These are phyloP conservation scores for Calliphora vicina DNA, from an alignment of 1,140 invertebrate genomes.

Conservation along the genomic window DNA sequence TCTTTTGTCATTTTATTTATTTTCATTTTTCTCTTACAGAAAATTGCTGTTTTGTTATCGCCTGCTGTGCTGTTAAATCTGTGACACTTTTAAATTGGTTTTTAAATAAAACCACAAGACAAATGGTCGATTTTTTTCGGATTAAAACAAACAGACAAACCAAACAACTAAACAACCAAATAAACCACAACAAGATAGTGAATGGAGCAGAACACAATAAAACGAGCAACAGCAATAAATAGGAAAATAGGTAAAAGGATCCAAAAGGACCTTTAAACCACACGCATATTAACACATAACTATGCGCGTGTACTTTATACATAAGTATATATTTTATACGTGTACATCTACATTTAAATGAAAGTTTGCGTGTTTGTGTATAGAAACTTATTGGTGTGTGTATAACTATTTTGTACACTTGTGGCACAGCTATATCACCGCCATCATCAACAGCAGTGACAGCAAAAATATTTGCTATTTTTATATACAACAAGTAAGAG, in stretches of 20 bases:
- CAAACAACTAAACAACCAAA: not conserved
- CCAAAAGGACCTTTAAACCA: no score
- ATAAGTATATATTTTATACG: no score
- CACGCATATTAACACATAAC: no score
- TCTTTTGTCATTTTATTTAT: not conserved
- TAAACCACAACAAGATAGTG: not conserved
- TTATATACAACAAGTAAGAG: no score
- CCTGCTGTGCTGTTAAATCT: constrained; percentile 12
- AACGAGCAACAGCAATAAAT: no score
- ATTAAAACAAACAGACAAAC: not conserved
- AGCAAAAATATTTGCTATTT: no score
- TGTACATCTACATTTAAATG: no score
- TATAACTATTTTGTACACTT: not conserved
- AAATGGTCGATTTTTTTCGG: not conserved
- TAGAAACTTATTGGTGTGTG: no score
- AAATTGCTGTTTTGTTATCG: not conserved
- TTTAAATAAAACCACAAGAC: constrained; percentile 31
- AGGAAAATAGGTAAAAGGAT: no score
- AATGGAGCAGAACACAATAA: no score
- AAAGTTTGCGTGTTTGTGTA: no score
- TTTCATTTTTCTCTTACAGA: not conserved
- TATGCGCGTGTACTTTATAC: no score
- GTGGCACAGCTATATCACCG: not conserved
- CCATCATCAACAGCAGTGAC: not conserved
- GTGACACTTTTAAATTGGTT: constrained; percentile 33